These are phyloP conservation scores for Dysmachus trigonus DNA, from an alignment of 2,888 invertebrate species.

Conservation along the genomic window DNA sequence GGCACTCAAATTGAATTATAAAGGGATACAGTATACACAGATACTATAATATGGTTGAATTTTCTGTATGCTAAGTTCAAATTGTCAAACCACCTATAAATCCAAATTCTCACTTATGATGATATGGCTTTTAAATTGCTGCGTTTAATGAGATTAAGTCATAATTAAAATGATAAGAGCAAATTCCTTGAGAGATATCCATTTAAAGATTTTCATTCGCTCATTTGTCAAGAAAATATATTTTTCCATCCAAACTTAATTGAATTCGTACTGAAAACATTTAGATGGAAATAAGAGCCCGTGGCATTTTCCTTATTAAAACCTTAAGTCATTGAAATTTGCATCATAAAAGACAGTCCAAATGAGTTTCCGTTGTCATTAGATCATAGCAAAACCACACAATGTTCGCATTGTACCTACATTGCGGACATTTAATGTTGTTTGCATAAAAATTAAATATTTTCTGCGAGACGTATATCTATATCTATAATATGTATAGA, in stretches of 20 bases:
- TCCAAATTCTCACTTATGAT: background rate
- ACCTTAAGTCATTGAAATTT: background rate
- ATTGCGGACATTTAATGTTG: background rate
- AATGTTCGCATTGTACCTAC: background rate
- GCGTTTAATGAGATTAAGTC: background rate
- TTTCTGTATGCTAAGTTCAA: background rate
- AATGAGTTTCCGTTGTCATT: background rate
- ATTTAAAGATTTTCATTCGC: background rate
- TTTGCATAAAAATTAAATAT: background rate
- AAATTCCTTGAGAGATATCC: background rate
- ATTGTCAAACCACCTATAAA: background rate
- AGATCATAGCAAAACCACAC: background rate
- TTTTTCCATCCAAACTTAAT: background rate
- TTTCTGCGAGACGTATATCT: background rate
- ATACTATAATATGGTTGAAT: background rate
- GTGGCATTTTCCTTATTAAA: background rate
- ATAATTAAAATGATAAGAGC: background rate
- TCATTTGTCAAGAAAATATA: background rate
- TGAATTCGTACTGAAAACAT: background rate
- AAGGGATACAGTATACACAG: background rate
- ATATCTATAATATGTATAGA: background rate
- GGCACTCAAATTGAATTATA: background rate
- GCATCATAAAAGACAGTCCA: background rate
- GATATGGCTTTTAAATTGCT: background rate
- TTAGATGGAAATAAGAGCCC: background rate